A percentile compares a stretch with the other conserved stretches of the same genome.
Evolutionary conservation across 1,140 invertebrate species (phyloP).

Genomic region (silkworm (Bombyx mori)): ASM3026992v2 NC_085115.1:5024001-5024500

Average conservation of each 20-base stretch:
- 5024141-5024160: not conserved
- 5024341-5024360: conserved; percentile 6
- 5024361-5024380: not conserved
- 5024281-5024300: too few species aligned
- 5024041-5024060: too few species aligned
- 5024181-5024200: conserved; percentile 14
- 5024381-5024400: not conserved
- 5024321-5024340: conserved; percentile 2
- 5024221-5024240: conserved; percentile 13
- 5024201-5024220: conserved; percentile 10
- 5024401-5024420: too few species aligned
- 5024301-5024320: too few species aligned
- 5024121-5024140: too few species aligned
- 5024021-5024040: too few species aligned
- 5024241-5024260: conserved; percentile 14
- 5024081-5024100: too few species aligned
- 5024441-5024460: not conserved
- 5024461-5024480: too few species aligned
- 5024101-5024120: too few species aligned
- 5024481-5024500: too few species aligned
- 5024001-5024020: too few species aligned
- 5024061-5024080: too few species aligned
- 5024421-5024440: not conserved
- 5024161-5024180: not conserved
- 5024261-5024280: not conserved